A percentile compares a stretch with the other conserved stretches of the same genome.
These are phyloP conservation scores for Mellilla xanthometata DNA, from an alignment of 2,888 invertebrate genomes.

Conservation along the genomic window DNA sequence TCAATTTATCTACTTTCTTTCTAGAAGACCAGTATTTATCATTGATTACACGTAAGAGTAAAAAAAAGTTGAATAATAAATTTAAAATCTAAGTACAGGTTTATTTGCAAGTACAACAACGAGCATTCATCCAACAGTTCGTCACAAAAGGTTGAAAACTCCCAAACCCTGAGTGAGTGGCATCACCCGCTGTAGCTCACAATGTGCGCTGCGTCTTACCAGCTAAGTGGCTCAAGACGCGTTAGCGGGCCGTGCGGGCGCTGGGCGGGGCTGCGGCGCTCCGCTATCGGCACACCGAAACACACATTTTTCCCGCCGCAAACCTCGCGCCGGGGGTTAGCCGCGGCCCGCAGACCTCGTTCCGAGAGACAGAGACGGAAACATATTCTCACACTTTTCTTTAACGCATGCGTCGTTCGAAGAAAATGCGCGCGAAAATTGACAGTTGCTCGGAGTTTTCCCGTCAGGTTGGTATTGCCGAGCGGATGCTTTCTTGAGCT, in stretches of 20 bases:
- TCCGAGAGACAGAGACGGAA: slow-evolving; percentile 58
- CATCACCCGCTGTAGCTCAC: slow-evolving; percentile 20
- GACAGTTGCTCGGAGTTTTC: slow-evolving; percentile 53
- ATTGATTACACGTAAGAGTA: no score
- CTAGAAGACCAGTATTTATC: no score
- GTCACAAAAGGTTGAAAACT: neutral
- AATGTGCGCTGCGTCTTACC: slow-evolving; percentile 75
- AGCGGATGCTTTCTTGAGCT: neutral
- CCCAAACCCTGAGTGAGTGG: neutral
- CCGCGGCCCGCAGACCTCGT: slow-evolving; percentile 82
- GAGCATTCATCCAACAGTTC: no score
- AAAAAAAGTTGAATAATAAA: no score
- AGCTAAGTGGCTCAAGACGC: slow-evolving; percentile 82
- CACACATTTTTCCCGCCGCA: slow-evolving; percentile 83
- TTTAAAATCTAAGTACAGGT: no score
- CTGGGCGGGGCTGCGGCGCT: slow-evolving; percentile 68
- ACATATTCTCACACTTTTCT: slow-evolving; percentile 43
- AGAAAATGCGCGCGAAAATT: slow-evolving; percentile 62
- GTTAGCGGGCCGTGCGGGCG: slow-evolving; percentile 65
- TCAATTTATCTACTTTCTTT: no score
- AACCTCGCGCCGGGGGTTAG: slow-evolving; percentile 83
- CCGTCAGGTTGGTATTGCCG: slow-evolving; percentile 30
- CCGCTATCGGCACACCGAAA: slow-evolving; percentile 83
- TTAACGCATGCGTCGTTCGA: slow-evolving; percentile 60
- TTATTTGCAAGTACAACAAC: no score